Base-by-base conservation (phyloP, 2,888 invertebrate genomes). In the Nomada flava region DNA sequence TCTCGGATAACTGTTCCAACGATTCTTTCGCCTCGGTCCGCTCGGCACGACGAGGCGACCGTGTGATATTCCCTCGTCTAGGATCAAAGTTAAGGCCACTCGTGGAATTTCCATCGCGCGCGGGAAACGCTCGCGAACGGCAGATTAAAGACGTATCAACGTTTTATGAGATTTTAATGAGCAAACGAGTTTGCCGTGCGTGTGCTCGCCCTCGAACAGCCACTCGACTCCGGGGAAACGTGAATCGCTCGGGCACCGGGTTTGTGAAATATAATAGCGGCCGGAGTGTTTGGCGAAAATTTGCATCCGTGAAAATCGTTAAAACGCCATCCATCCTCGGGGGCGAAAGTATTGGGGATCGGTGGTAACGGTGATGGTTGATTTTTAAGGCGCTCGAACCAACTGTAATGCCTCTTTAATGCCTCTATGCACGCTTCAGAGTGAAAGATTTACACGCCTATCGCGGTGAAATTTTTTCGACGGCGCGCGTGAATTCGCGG, bases 161-260 rank as follows among this genome's bases (percentile, higher is more conserved):
- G 78, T 82, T 82, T 83, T 82, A 83, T 79, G 82, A 74, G 83
- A 75, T 82, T 83, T 83, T 83, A 83, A 83, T 83, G 83, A 83
- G 83, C 82, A 73, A 83, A 83, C 83, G 82, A 83, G 82, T 83
- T 83, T 78, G 69, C 83, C 70, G 57, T 42, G 72, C 50, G 36
- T 20, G n/a, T 9, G 26, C 36, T 64, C 53, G 59, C 60, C 20
- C 57, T 7, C 52, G 26, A 62, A 29, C 29, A 23, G 50, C 55
- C 36, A 55, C 23, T 7, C n/a, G 36, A 20, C 55, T 44, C 42
- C 79, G 20, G 50, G 72, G 55, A 47, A 57, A 55, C 76, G 53
- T 62, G 80, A 65, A 63, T 57, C 52, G n/a, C 23, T 7, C 47
- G 55, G 9, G 29, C 20, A 44, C 60, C 42, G 50, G 7, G 36